Evolutionary conservation across 2,888 invertebrate genomes (phyloP), one percentile per base, ranked within the genome.

Genomic region (Actias luna): DNA sequence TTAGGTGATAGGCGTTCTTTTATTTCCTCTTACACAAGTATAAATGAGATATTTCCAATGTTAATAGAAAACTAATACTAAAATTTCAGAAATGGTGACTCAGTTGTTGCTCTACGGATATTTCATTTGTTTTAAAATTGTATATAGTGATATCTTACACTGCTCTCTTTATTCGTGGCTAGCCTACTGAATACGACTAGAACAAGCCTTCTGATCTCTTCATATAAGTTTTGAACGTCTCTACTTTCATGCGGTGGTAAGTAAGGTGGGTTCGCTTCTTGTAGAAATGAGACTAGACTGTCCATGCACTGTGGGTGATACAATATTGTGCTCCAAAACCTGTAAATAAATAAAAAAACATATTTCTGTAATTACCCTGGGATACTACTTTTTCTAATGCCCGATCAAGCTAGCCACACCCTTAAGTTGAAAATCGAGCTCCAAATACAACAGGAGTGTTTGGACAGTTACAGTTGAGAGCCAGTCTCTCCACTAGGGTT

Each of bases 101-200:
- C 33, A 5, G 5, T 33, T 33, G 5, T 8, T 33, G 33, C 8
- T 7, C 8, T 33, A 33, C 5, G 8, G 33, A 33, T 33, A n/a
- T 33, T 33, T 8, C 5, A 33, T 7, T 8, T 33, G 18, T 22
- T 46, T 10, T 22, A 22, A 8, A 46, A 42, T 18, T 42, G 8
- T 42, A 18, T 5, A 39, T 22, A 1, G 10, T 25, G n/a, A 55
- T 60, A 63, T 36, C 76, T 79, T 80, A 96, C 96, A 86, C 95
- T 94, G 18, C 95, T 95, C 82, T 97, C 97, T 73, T 95, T 95
- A 82, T 95, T 95, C 14, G 97, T 97, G 12, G 96, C 93, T 69
- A 98, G 93, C 74, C 98, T 94, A 69, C 96, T 94, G 76, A 96
- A 95, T 10, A 97, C 91, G 27, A 95, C 88, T 59, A 97, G 94